phyloP scores from a whole-genome alignment of 2,113 vertebrate genomes.

The Marmota monax region DNA sequence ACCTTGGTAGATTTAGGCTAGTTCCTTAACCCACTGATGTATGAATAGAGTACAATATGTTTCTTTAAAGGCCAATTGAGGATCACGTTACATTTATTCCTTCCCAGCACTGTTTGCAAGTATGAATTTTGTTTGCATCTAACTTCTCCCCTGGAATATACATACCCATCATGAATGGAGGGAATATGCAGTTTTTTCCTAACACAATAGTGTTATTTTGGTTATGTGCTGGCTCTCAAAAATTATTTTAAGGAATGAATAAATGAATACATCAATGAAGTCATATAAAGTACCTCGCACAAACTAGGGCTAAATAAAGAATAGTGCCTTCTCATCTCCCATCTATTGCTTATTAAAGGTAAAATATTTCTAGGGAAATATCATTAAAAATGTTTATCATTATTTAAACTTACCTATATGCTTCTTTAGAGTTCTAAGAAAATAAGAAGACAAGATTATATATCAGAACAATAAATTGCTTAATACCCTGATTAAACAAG shows the following conservation, averaged over 20 bases:
- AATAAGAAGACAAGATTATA: neutral
- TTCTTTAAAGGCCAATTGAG: neutral
- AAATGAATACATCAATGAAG: neutral
- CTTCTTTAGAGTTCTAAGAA: constrained; percentile 6
- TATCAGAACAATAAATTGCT: neutral
- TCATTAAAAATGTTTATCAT: neutral
- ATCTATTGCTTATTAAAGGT: neutral
- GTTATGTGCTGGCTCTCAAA: neutral
- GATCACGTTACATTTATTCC: neutral
- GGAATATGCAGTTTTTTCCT: neutral
- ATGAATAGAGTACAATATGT: neutral
- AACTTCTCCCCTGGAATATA: neutral
- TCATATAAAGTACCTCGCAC: neutral
- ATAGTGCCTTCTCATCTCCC: neutral
- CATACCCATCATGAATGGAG: neutral
- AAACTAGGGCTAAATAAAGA: neutral
- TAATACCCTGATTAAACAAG: neutral
- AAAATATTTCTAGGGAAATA: neutral
- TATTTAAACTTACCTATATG: neutral
- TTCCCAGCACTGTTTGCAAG: neutral
- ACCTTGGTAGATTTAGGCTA: neutral
- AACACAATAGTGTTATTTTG: neutral
- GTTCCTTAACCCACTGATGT: neutral
- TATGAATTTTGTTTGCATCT: neutral
- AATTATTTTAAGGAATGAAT: constrained; percentile 3